phyloP scores from a whole-genome alignment of 2,797 vertebrate genomes.

The Danio kyathit region DNA sequence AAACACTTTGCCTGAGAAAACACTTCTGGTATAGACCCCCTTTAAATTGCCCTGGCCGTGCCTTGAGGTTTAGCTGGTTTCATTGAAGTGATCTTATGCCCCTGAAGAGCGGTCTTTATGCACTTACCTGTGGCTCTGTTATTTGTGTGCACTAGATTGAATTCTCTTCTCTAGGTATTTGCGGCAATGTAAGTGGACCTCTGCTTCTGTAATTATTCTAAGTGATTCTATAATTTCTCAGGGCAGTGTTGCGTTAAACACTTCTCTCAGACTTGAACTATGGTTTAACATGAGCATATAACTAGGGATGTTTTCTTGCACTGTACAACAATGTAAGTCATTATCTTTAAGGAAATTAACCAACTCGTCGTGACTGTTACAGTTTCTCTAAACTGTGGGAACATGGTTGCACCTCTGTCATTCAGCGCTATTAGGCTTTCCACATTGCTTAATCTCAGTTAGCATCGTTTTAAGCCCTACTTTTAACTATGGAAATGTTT shows the following conservation, averaged over 20 bases:
- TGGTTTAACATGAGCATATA: background rate
- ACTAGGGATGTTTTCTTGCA: background rate
- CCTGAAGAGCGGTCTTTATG: constrained; percentile 35
- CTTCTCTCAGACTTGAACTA: background rate
- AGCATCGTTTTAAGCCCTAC: no score
- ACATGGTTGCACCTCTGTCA: no score
- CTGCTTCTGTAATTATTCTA: constrained; percentile 20
- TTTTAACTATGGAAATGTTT: no score
- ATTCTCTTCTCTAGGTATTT: constrained; percentile 35
- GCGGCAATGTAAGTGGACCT: constrained; percentile 1
- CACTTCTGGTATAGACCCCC: background rate
- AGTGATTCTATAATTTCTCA: constrained; percentile 19
- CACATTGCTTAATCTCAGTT: no score
- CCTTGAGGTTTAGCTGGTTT: background rate
- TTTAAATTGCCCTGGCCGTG: background rate
- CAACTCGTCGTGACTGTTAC: no score
- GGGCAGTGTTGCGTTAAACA: background rate
- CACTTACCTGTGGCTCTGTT: constrained; percentile 12
- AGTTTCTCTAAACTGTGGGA: no score
- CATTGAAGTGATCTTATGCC: constrained; percentile 8
- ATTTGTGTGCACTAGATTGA: constrained; percentile 41
- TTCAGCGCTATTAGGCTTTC: no score
- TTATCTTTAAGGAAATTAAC: no score
- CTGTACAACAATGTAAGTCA: no score
- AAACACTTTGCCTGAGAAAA: background rate